These are phyloP conservation scores for Siphonodentalium dalli DNA, from an alignment of 2,888 invertebrate genomes.

Conservation along the genomic window DNA sequence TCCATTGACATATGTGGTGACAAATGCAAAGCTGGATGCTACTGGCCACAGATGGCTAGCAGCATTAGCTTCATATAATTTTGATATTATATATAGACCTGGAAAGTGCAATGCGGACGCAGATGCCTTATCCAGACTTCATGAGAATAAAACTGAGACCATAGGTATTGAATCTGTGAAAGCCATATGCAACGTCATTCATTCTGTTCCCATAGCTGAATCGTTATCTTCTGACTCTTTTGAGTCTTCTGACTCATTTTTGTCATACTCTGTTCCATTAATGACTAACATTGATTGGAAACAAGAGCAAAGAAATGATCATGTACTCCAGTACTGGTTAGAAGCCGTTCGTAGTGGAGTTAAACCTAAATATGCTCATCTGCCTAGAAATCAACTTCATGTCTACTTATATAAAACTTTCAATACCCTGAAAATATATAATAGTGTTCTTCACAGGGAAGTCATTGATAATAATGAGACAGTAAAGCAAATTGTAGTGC, in stretches of 20 bases:
- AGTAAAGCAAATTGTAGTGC: constrained; percentile 13
- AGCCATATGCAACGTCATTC: background rate
- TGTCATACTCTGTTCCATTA: too few species aligned
- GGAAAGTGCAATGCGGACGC: constrained; percentile 29
- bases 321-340: constrained; percentile 1
- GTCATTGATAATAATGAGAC: background rate
- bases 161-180: constrained; percentile 6
- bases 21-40: constrained; percentile 27
- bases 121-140: constrained; percentile 31
- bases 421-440: constrained; percentile 2
- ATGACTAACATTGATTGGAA: constrained; percentile 2
- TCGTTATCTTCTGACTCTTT: background rate
- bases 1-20: constrained; percentile 28
- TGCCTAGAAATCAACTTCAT: too few species aligned
- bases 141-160: background rate
- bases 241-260: too few species aligned
- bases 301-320: constrained; percentile 4
- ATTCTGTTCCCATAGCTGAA: background rate
- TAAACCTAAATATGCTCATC: too few species aligned
- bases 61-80: constrained; percentile 21
- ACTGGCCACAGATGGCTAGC: constrained; percentile 31
- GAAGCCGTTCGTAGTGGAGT: too few species aligned
- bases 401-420: too few species aligned
- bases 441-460: constrained; percentile 11
- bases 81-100: constrained; percentile 27